Conservation (phyloP, 1,140 invertebrate genomes). For the Brachionus sp. region DNA sequence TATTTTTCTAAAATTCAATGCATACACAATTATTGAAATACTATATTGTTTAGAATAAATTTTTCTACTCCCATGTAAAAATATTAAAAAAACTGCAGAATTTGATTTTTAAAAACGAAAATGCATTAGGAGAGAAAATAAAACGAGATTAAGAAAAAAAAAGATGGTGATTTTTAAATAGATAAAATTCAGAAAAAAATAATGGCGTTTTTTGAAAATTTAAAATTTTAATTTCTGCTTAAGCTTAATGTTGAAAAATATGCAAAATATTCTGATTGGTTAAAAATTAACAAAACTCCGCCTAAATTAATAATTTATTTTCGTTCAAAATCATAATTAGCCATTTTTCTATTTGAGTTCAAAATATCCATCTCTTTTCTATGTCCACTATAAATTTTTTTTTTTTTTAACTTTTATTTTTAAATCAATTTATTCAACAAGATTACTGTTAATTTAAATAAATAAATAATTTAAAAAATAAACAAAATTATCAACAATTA, state of each 20-base stretch:
- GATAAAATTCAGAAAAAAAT: constrained; percentile 29
- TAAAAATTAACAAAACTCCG: neutral
- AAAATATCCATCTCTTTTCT: neutral
- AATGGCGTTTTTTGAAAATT: constrained; percentile 5
- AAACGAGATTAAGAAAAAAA: neutral
- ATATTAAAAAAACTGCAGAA: neutral
- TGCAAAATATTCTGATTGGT: neutral
- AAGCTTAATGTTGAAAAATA: neutral
- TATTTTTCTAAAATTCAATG: neutral
- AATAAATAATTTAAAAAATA: neutral
- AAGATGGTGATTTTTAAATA: constrained; percentile 29
- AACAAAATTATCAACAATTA: neutral
- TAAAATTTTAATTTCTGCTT: constrained; percentile 13
- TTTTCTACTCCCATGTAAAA: neutral
- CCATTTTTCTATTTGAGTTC: neutral
- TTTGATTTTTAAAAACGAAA: neutral
- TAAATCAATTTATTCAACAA: too few relatives aligned
- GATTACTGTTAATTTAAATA: too few relatives aligned
- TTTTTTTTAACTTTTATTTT: too few relatives aligned
- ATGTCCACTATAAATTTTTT: too few relatives aligned
- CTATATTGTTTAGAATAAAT: neutral
- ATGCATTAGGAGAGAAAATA: neutral
- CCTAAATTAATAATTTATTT: neutral
- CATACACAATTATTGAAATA: neutral
- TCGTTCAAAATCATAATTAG: neutral